These are phyloP conservation scores for Pherbina coryleti DNA, from an alignment of 2,888 invertebrate species.

Conservation along the genomic window DNA sequence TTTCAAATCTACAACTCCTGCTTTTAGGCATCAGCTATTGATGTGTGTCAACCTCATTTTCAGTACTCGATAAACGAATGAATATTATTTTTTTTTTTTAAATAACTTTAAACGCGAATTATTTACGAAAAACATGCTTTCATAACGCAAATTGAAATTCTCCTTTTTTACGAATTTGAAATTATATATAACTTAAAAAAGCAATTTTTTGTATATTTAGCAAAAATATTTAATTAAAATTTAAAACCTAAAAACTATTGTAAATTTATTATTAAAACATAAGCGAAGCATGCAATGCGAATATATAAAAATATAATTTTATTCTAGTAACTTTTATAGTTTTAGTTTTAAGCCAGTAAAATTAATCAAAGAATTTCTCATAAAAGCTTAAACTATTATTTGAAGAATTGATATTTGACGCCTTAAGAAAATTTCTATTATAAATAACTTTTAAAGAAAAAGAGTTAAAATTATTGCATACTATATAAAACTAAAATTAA, in stretches of 20 bases:
- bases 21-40: too few species aligned
- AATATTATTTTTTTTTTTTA: too few species aligned
- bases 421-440: conserved; percentile 48
- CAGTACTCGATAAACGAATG: too few species aligned
- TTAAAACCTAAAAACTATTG: conserved; percentile 32
- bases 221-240: conserved; percentile 31
- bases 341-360: background rate
- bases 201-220: conserved; percentile 6
- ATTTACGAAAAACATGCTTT: background rate
- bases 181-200: background rate
- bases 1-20: too few species aligned
- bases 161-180: background rate
- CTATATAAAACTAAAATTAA: conserved; percentile 19
- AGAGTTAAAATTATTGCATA: conserved; percentile 35
- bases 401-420: conserved; percentile 18
- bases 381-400: conserved; percentile 15
- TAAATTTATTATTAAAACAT: conserved; percentile 39
- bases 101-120: background rate
- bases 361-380: background rate
- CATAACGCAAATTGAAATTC: background rate
- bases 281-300: conserved; percentile 55
- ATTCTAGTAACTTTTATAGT: background rate
- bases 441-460: conserved; percentile 44
- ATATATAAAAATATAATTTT: conserved; percentile 31
- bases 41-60: too few species aligned